A percentile compares a stretch with the other conserved stretches of the same genome.
phyloP scores from a whole-genome alignment of 2,888 invertebrate species.

The Ochropleura plecta region DNA sequence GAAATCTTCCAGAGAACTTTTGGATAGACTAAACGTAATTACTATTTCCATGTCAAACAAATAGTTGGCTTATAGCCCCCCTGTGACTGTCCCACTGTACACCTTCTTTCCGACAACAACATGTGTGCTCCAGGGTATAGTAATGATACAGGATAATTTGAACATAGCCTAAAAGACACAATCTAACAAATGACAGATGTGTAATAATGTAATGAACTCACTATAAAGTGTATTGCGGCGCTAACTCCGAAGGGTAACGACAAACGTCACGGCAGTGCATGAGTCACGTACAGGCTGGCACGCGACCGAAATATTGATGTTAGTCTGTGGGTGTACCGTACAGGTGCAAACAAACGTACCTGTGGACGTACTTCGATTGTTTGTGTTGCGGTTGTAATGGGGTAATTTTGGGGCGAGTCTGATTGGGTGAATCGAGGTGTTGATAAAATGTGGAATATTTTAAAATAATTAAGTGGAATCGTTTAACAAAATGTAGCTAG shows the following conservation, averaged over 20 bases:
- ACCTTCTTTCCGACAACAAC: background rate
- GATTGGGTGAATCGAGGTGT: slow-evolving; percentile 15
- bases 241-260: slow-evolving; percentile 55
- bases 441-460: slow-evolving; percentile 5
- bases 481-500: background rate
- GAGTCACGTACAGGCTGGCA: slow-evolving; percentile 77
- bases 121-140: background rate
- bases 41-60: background rate
- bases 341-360: slow-evolving; percentile 60
- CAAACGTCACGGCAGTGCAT: slow-evolving; percentile 70
- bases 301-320: slow-evolving; percentile 77
- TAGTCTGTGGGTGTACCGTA: slow-evolving; percentile 42
- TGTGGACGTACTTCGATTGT: slow-evolving; percentile 25
- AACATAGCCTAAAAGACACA: slow-evolving; percentile 16
- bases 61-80: background rate
- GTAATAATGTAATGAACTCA: slow-evolving; percentile 43
- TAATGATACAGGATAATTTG: background rate
- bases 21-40: background rate
- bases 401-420: slow-evolving; percentile 17
- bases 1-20: background rate
- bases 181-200: slow-evolving; percentile 23
- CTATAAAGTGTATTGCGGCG: slow-evolving; percentile 54
- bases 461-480: background rate
- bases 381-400: slow-evolving; percentile 41
- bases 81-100: background rate